Evolutionary conservation across 2,888 invertebrate species (phyloP), one percentile per base, ranked within the genome.

Genomic region (Andricus curvator): DNA sequence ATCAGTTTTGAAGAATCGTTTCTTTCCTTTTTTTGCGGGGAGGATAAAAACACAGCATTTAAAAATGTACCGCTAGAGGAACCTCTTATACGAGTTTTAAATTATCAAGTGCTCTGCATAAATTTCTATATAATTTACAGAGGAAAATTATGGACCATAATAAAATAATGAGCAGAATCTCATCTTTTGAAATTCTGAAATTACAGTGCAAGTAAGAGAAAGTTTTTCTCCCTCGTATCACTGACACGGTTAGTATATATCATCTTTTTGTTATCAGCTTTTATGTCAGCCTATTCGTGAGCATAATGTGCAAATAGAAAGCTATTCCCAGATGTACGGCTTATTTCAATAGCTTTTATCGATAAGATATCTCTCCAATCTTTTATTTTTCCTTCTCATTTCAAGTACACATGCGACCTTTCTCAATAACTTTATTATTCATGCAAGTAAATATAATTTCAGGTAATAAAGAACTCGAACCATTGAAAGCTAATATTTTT

Each of bases 271-370:
- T 62, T 62, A 62, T 29, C 62, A 62, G 62, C 25, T 62, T 62
- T 25, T 62, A 62, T 62, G 62, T 62, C 62, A 62, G 62, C 15
- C 62, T 62, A 25, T 62, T 25, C 29, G 62, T 62, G 62, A 62
- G 25, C 62, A 62, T 62, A 62, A 29, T 62, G 17, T 29, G 62
- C 62, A 62, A 62, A 62, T 29, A 62, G 62, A 62, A 62, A 62
- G 62, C 62, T 62, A 25, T 17, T 62, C 17, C 2, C 15, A 62
- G 25, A 25, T 62, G 25, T 62, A 62, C 20, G 56, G 56, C 56
- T 60, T 62, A 62, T 62, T 62, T 62, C 62, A 62, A 62, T 62
- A 62, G 13, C 62, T 62, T 62, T 62, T 62, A 62, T 62, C 62
- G 25, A 62, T 25, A 62, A 62, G 25, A 62, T 62, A 62, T 22